phyloP scores from a whole-genome alignment of 2,113 vertebrate species.

The Oxyura jamaicensis region DNA sequence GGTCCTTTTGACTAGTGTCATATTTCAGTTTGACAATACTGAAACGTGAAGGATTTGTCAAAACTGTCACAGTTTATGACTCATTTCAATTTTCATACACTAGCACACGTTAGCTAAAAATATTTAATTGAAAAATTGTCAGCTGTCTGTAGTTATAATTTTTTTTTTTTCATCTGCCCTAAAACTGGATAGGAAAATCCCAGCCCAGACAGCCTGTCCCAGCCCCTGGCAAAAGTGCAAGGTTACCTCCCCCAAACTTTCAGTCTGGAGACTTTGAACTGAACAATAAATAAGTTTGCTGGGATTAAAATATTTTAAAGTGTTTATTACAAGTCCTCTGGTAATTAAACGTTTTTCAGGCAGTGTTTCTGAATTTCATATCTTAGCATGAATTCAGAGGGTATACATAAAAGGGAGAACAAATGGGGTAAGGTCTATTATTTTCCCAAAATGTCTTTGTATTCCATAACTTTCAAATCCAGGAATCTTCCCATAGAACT shows the following conservation, averaged over 20 bases:
- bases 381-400: background rate
- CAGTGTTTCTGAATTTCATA: background rate
- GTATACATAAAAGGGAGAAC: background rate
- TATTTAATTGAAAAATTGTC: background rate
- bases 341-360: background rate
- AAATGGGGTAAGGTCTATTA: background rate
- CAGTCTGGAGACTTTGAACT: background rate
- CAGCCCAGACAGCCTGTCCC: background rate
- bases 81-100: background rate
- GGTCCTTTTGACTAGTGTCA: background rate
- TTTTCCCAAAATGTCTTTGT: background rate
- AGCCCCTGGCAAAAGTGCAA: background rate
- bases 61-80: background rate
- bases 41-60: background rate
- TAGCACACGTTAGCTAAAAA: background rate
- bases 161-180: background rate
- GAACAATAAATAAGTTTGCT: background rate
- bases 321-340: background rate
- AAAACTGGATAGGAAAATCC: background rate
- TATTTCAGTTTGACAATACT: background rate
- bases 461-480: background rate
- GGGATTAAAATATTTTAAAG: background rate
- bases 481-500: background rate
- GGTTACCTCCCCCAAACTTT: background rate
- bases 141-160: background rate